Percentiles rank a stretch among this genome's conserved stretches.
Evolutionary conservation across 30 jellyfish, hydroid and myxozoan genomes (phyloP).

Genomic region (Turritopsis rubra): DNA sequence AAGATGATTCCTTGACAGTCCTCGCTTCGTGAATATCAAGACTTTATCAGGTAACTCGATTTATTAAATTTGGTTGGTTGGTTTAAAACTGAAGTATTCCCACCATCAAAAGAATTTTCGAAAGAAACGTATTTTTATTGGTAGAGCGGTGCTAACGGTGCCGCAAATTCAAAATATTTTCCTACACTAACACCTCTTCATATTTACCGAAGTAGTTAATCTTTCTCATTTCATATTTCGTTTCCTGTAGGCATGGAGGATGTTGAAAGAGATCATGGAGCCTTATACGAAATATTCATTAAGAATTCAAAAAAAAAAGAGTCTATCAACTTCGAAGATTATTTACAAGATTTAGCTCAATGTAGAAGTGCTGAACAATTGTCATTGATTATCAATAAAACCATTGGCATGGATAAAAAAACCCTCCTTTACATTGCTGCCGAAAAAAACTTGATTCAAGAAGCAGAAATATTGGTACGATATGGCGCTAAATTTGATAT

Average conservation of each 20-base stretch:
- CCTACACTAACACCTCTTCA: too few relatives aligned
- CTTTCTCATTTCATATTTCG: neutral
- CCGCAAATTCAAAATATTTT: too few relatives aligned
- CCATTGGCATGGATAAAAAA: neutral
- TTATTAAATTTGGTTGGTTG: too few relatives aligned
- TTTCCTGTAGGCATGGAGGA: neutral
- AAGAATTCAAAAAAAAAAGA: too few relatives aligned
- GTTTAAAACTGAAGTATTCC: too few relatives aligned
- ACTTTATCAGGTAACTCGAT: neutral
- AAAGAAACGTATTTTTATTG: too few relatives aligned
- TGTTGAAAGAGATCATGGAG: neutral
- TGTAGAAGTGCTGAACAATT: neutral
- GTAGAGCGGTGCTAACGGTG: too few relatives aligned
- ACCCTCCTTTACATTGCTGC: neutral
- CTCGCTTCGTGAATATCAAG: too few relatives aligned
- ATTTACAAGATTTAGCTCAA: neutral
- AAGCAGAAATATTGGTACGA: neutral
- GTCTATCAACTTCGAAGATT: neutral
- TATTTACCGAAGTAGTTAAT: neutral
- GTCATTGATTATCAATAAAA: neutral
- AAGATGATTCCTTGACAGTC: neutral
- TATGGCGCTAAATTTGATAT: conserved; percentile 4
- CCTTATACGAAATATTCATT: neutral
- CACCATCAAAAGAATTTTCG: too few relatives aligned
- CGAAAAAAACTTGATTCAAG: neutral